phyloP scores from a whole-genome alignment of 2,797 vertebrate genomes.

The Distichodus sexfasciatus region DNA sequence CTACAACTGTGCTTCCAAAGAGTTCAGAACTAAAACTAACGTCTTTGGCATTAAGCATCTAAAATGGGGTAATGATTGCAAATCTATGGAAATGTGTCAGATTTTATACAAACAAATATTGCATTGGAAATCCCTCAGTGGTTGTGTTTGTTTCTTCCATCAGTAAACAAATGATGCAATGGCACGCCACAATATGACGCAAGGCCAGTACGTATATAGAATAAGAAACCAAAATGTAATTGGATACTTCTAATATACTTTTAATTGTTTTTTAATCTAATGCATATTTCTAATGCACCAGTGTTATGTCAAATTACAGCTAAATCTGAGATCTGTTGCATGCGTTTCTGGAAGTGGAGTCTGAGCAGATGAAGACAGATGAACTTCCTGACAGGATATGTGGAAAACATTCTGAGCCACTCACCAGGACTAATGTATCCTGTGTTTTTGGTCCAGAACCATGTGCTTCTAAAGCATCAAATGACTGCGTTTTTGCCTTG shows the following conservation, averaged over 20 bases:
- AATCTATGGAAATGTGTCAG: no score
- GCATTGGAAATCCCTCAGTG: not conserved
- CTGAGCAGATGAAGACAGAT: constrained; percentile 59
- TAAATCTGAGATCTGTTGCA: not conserved
- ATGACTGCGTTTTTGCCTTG: not conserved
- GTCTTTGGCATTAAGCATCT: no score
- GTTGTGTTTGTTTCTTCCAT: not conserved
- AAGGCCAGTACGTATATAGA: no score
- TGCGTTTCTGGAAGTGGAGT: constrained; percentile 32
- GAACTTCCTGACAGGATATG: constrained; percentile 69
- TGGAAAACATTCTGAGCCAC: constrained; percentile 62
- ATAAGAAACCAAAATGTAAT: no score
- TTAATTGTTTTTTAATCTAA: not conserved
- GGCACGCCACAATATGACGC: no score
- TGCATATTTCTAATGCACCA: not conserved
- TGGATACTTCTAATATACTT: not conserved
- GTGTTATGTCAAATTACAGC: not conserved
- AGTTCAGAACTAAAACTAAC: no score
- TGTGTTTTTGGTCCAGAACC: constrained; percentile 23
- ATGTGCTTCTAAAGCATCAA: constrained; percentile 2
- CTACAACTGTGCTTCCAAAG: no score
- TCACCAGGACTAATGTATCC: constrained; percentile 57
- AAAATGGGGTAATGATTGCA: no score
- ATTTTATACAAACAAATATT: no score
- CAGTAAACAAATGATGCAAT: not conserved